A percentile compares a stretch with the other conserved stretches of the same genome.
Evolutionary conservation across 2,113 vertebrate species (phyloP).

Genomic region (Trinectes maculatus): DNA sequence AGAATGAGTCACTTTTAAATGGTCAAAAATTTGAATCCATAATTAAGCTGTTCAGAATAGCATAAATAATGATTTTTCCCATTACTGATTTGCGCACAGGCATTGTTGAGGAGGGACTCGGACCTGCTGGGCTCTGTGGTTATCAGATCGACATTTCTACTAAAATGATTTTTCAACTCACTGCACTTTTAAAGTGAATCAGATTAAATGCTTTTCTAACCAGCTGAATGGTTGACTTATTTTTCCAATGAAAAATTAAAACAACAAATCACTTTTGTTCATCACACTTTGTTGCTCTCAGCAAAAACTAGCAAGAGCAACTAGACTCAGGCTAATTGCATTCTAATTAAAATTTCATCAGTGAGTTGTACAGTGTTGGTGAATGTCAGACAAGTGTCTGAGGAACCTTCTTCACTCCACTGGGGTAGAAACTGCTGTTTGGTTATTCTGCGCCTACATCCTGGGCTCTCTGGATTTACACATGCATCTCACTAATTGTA

Average conservation of each 20-base stretch:
- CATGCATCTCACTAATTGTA: constrained; percentile 67
- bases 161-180: constrained; percentile 49
- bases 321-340: constrained; percentile 70
- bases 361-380: constrained; percentile 62
- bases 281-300: constrained; percentile 30
- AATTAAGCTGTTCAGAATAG: neutral
- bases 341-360: constrained; percentile 82
- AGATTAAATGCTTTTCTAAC: constrained; percentile 45
- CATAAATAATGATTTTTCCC: too few relatives aligned
- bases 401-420: constrained; percentile 55
- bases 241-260: constrained; percentile 58
- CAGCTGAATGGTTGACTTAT: constrained; percentile 49
- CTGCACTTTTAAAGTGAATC: constrained; percentile 45
- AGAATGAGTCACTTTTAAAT: neutral
- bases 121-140: constrained; percentile 3
- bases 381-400: constrained; percentile 79
- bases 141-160: constrained; percentile 39
- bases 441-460: constrained; percentile 66
- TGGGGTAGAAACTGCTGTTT: constrained; percentile 64
- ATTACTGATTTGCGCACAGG: constrained; percentile 3
- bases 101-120: neutral
- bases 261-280: constrained; percentile 51
- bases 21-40: neutral
- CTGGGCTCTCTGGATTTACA: constrained; percentile 52
- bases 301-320: constrained; percentile 32